Percentiles rank a stretch among this genome's conserved stretches.
Evolutionary conservation across 2,888 invertebrate species (phyloP).

Genomic region (Metopia argyrocephala): DNA sequence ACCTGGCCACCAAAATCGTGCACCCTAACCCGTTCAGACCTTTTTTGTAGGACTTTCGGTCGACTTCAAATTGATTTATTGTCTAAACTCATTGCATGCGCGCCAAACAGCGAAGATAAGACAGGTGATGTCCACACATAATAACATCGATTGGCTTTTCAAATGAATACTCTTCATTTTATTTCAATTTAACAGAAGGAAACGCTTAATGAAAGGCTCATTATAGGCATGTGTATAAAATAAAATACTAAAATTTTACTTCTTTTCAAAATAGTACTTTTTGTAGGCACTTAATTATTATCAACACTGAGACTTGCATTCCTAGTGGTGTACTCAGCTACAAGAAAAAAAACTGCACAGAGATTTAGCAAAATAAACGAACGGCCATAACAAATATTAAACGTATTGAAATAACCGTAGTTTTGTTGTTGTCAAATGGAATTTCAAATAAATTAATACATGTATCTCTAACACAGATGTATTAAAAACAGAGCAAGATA

Average conservation of each 20-base stretch:
- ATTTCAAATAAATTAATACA: constrained; percentile 63
- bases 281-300: neutral
- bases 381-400: constrained; percentile 5
- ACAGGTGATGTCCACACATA: too few relatives aligned
- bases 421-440: constrained; percentile 71
- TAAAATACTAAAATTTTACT: neutral
- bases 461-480: constrained; percentile 11
- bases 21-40: too few relatives aligned
- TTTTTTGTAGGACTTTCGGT: too few relatives aligned
- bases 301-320: neutral
- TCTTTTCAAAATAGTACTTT: neutral
- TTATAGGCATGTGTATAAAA: too few relatives aligned
- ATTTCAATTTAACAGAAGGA: too few relatives aligned
- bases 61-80: too few relatives aligned
- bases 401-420: constrained; percentile 33
- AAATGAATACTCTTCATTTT: too few relatives aligned
- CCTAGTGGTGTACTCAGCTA: neutral
- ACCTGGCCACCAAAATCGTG: too few relatives aligned
- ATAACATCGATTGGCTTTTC: too few relatives aligned
- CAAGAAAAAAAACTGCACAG: neutral
- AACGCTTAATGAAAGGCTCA: too few relatives aligned
- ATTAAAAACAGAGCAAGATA: neutral
- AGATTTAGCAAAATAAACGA: constrained; percentile 16
- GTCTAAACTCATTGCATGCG: too few relatives aligned
- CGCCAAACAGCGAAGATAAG: too few relatives aligned